Evolutionary conservation across 2,888 invertebrate species (phyloP).

Genomic region (Cerastis rubricosa): DNA sequence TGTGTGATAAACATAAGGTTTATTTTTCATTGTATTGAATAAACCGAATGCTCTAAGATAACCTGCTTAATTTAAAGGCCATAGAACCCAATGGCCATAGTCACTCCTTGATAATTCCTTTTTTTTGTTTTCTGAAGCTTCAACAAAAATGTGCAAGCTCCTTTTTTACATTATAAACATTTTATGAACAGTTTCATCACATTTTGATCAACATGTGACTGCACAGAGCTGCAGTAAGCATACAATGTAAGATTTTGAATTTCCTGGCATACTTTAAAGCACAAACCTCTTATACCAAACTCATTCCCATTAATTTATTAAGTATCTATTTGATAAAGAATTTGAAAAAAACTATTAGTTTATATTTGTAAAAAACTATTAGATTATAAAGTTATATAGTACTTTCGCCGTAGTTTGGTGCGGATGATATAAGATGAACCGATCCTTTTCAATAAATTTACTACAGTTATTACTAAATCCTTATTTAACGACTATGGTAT

Average conservation of each 20-base stretch:
- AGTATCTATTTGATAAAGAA: background rate
- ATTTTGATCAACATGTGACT: background rate
- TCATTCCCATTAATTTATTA: slow-evolving; percentile 4
- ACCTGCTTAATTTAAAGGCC: background rate
- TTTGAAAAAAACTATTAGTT: no score
- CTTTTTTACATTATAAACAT: background rate
- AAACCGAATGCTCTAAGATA: background rate
- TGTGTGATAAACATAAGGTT: slow-evolving; percentile 19
- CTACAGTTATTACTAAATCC: no score
- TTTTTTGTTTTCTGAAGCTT: background rate
- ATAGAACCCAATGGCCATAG: background rate
- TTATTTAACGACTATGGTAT: no score
- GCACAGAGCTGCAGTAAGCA: background rate
- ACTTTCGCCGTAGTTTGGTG: no score
- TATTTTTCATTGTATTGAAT: background rate
- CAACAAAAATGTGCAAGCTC: background rate
- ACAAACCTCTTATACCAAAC: background rate
- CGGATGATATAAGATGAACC: no score
- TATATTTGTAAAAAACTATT: background rate
- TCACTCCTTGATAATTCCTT: background rate
- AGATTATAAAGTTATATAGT: no score
- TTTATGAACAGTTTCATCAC: background rate
- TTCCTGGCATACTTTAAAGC: background rate
- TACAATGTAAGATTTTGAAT: background rate
- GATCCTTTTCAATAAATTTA: no score